A percentile compares a stretch with the other conserved stretches of the same genome.
Conservation (phyloP, 2,797 vertebrate species). For the Naso thynnoides region DNA sequence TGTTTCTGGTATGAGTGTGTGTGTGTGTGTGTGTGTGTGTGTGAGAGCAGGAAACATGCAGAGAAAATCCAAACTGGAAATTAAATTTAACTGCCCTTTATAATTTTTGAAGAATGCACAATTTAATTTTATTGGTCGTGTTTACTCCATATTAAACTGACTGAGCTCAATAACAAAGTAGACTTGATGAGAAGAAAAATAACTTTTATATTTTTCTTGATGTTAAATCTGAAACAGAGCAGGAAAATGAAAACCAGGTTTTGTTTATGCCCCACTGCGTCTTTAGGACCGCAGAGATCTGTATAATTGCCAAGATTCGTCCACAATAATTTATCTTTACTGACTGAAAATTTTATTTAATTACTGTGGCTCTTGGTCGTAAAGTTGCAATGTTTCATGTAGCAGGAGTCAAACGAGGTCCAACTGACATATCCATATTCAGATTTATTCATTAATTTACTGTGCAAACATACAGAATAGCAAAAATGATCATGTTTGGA, state of each 20-base stretch:
- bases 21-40: not conserved
- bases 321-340: not conserved
- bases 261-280: not conserved
- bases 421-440: not conserved
- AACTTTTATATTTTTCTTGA: not conserved
- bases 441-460: not conserved
- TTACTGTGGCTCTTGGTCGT: not conserved
- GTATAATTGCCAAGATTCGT: not conserved
- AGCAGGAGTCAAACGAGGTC: not conserved
- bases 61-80: not conserved
- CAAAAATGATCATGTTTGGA: not conserved
- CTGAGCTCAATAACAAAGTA: not conserved
- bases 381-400: not conserved
- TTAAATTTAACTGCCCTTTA: not conserved
- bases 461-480: not conserved
- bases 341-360: not conserved
- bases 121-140: not conserved
- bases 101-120: not conserved
- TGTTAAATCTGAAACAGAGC: slow-evolving; percentile 3
- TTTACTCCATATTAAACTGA: not conserved
- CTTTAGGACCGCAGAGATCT: not conserved
- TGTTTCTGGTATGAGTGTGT: not conserved
- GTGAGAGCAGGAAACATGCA: not conserved
- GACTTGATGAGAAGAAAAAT: not conserved
- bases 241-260: slow-evolving; percentile 19